A percentile compares a stretch with the other conserved stretches of the same genome.
Conservation (phyloP, 2,888 invertebrate species). For the Eupsilia transversa region DNA sequence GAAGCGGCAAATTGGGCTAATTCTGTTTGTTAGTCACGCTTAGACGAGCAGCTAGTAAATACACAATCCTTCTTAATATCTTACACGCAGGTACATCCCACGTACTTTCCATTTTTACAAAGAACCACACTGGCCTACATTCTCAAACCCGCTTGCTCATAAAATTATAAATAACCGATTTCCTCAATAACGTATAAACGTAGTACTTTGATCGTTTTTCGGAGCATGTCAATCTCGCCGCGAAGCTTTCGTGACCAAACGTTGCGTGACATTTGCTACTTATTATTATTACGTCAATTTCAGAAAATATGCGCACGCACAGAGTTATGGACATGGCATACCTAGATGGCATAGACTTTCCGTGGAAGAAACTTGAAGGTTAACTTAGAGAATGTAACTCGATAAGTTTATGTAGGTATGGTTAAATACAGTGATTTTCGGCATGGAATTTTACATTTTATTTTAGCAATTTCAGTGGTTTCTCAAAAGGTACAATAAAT, state of each 20-base stretch:
- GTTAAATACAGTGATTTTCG: constrained; percentile 2
- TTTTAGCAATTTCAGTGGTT: not conserved
- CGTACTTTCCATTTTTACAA: constrained; percentile 45
- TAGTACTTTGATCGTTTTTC: constrained; percentile 56
- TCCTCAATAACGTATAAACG: constrained; percentile 49
- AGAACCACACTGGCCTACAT: constrained; percentile 49
- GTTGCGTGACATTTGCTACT: constrained; percentile 59
- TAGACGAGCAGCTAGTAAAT: constrained; percentile 21
- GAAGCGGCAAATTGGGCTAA: constrained; percentile 54
- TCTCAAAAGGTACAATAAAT: not conserved
- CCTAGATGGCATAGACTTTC: constrained; percentile 10
- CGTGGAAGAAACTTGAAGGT: constrained; percentile 40
- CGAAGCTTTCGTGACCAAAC: constrained; percentile 56
- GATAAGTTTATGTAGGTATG: constrained; percentile 29
- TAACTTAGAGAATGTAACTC: not conserved
- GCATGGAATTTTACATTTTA: constrained; percentile 22
- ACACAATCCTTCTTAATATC: constrained; percentile 26
- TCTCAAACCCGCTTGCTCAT: constrained; percentile 22
- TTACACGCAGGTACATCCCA: constrained; percentile 27
- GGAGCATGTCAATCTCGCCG: constrained; percentile 48
- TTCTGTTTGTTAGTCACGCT: constrained; percentile 43
- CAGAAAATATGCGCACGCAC: constrained; percentile 60
- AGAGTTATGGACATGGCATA: constrained; percentile 15
- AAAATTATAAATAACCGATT: constrained; percentile 62
- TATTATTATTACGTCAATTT: constrained; percentile 60